phyloP scores from a whole-genome alignment of 1,140 invertebrate species.

The Oreohelix idahoensis region DNA sequence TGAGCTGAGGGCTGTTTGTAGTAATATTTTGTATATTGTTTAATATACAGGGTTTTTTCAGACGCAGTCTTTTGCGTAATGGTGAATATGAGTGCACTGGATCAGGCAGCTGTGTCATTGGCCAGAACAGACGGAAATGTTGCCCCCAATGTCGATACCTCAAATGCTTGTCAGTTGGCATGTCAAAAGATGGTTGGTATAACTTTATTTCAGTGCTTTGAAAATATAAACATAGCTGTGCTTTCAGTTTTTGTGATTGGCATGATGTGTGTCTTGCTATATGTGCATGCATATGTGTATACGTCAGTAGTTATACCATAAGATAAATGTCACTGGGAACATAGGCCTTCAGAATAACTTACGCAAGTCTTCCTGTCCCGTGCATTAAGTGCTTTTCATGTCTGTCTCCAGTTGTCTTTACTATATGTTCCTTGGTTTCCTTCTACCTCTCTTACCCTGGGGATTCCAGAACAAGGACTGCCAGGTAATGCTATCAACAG shows the following conservation, averaged over 20 bases:
- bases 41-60: constrained; percentile 65
- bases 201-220: background rate
- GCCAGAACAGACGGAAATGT: constrained; percentile 58
- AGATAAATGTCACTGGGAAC: no score
- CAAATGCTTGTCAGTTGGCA: constrained; percentile 67
- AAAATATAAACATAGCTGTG: no score
- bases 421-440: no score
- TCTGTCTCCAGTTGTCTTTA: no score
- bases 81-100: constrained; percentile 61
- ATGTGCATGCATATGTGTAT: background rate
- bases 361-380: no score
- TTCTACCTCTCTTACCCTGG: no score
- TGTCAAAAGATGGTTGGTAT: constrained; percentile 69
- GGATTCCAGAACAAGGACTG: no score
- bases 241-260: background rate
- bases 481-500: no score
- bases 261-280: background rate
- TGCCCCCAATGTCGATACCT: constrained; percentile 68
- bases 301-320: no score
- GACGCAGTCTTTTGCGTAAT: constrained; percentile 63
- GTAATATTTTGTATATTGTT: constrained; percentile 27
- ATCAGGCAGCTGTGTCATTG: constrained; percentile 60
- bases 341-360: no score
- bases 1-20: no score
- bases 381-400: no score